Conservation (phyloP, 2,888 invertebrate genomes). For the Oscheius sp. region DNA sequence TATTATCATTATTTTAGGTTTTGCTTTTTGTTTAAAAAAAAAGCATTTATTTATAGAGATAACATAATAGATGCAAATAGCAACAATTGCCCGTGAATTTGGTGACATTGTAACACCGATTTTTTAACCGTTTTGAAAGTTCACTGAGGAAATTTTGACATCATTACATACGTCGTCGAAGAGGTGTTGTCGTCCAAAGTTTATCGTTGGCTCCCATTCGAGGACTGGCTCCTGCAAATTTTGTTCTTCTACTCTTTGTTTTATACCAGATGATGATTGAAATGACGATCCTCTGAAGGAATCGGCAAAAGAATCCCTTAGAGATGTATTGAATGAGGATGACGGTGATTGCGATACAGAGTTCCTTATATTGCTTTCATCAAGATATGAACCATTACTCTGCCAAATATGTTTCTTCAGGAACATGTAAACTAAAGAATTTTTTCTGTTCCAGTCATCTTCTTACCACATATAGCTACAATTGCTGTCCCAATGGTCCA, state of each 20-base stretch:
- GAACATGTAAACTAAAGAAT: slow-evolving; percentile 11
- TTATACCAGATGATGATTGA: slow-evolving; percentile 10
- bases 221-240: neutral
- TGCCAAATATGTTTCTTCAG: slow-evolving; percentile 17
- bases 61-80: no score
- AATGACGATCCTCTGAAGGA: neutral
- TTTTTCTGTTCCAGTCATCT: neutral
- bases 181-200: slow-evolving; percentile 12
- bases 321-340: neutral
- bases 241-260: neutral
- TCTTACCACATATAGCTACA: slow-evolving; percentile 26
- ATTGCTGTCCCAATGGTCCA: slow-evolving; percentile 40
- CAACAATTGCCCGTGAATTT: no score
- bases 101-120: no score
- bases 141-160: neutral
- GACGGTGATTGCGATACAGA: neutral
- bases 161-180: slow-evolving; percentile 2
- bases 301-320: neutral
- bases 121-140: no score
- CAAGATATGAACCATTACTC: slow-evolving; percentile 16
- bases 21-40: no score
- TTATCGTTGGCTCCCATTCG: slow-evolving; percentile 8
- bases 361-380: slow-evolving; percentile 4
- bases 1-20: no score
- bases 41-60: no score